phyloP scores from a whole-genome alignment of 1,140 invertebrate genomes.

The Drosophila asahinai region DNA sequence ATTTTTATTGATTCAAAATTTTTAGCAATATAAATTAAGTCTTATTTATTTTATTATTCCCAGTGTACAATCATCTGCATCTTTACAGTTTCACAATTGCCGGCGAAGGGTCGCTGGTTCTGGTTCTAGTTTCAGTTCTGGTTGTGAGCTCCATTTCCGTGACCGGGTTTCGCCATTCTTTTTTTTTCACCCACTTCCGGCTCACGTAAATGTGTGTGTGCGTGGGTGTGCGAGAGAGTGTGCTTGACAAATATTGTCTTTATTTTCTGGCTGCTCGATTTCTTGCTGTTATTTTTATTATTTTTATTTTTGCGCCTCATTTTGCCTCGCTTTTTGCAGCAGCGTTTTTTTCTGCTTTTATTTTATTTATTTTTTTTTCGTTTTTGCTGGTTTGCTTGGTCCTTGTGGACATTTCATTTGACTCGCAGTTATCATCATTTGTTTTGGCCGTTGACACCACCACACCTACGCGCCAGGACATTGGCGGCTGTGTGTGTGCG shows the following conservation, averaged over 20 bases:
- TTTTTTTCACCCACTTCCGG: slow-evolving; percentile 25
- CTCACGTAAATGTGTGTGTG: slow-evolving; percentile 1
- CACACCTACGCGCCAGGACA: slow-evolving; percentile 19
- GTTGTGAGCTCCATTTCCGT: slow-evolving; percentile 20
- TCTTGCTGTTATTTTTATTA: slow-evolving; percentile 67
- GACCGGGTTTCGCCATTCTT: slow-evolving; percentile 4
- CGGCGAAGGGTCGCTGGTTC: slow-evolving; percentile 6
- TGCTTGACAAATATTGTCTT: slow-evolving; percentile 70
- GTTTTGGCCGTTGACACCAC: slow-evolving; percentile 77
- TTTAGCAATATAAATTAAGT: too few relatives aligned
- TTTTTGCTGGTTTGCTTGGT: slow-evolving; percentile 5
- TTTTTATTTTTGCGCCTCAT: slow-evolving; percentile 33
- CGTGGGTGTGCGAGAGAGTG: slow-evolving; percentile 11
- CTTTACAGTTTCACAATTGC: slow-evolving; percentile 21
- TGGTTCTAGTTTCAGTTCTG: slow-evolving; percentile 12
- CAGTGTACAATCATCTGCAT: slow-evolving; percentile 19
- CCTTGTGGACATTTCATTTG: slow-evolving; percentile 74
- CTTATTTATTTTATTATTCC: background rate
- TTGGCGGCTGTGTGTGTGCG: slow-evolving; percentile 7
- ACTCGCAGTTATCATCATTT: slow-evolving; percentile 78
- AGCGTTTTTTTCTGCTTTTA: background rate
- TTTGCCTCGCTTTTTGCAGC: background rate
- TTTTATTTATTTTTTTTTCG: slow-evolving; percentile 2
- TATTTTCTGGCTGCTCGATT: slow-evolving; percentile 67
- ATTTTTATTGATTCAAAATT: too few relatives aligned